Evolutionary conservation across 2,113 vertebrate species (phyloP).

Genomic region (Ranitomeya imitator): DNA sequence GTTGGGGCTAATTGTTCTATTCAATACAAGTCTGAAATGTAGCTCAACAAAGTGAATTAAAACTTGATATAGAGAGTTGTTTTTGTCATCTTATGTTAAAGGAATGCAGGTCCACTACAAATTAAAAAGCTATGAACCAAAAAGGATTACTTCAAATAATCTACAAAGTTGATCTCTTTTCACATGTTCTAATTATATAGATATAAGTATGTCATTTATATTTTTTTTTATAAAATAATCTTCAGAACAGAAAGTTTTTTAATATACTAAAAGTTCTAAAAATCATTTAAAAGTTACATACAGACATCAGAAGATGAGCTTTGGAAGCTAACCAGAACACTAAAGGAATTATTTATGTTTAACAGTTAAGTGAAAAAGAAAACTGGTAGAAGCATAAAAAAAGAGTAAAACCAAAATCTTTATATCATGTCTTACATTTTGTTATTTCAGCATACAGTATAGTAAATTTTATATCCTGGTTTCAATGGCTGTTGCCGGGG

Average conservation of each 20-base stretch:
- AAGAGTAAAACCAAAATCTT: too few relatives aligned
- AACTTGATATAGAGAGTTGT: background rate
- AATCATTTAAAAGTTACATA: slow-evolving; percentile 32
- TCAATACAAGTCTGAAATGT: background rate
- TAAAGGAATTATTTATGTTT: slow-evolving; percentile 53
- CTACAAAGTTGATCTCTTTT: background rate
- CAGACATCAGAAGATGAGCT: slow-evolving; percentile 35
- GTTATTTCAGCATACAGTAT: too few relatives aligned
- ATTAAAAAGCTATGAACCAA: too few relatives aligned
- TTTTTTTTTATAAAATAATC: slow-evolving; percentile 35
- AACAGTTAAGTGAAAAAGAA: background rate
- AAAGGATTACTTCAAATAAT: too few relatives aligned
- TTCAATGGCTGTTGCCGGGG: too few relatives aligned
- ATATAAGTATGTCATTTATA: slow-evolving; percentile 26
- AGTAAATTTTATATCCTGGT: too few relatives aligned
- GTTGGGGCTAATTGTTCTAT: slow-evolving; percentile 40
- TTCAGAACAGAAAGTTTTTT: slow-evolving; percentile 41
- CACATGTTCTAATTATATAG: background rate
- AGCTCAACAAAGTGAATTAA: slow-evolving; percentile 1
- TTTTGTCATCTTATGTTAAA: background rate
- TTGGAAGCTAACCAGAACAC: slow-evolving; percentile 41
- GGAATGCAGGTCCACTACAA: background rate
- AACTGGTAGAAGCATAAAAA: slow-evolving; percentile 22
- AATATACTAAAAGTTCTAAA: slow-evolving; percentile 35
- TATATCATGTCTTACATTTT: too few relatives aligned